phyloP scores from a whole-genome alignment of 2,113 vertebrate species.

The Leucosticte australis region DNA sequence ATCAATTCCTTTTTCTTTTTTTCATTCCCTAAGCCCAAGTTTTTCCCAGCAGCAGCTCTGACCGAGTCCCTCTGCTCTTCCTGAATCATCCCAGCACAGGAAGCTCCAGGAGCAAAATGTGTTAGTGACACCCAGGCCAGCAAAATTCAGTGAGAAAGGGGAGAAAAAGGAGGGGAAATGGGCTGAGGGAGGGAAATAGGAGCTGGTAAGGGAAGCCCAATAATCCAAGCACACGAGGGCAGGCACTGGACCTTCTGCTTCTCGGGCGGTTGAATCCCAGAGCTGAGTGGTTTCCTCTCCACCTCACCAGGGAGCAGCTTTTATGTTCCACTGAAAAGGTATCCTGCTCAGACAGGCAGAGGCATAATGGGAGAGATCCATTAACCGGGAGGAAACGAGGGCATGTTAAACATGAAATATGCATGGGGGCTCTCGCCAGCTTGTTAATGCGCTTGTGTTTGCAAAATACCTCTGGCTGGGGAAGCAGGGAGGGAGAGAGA shows the following conservation, averaged over 20 bases:
- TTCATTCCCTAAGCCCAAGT: background rate
- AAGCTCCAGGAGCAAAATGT: background rate
- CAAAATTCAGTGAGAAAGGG: background rate
- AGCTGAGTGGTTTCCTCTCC: slow-evolving; percentile 56
- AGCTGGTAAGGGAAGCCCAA: slow-evolving; percentile 1
- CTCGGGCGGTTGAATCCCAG: background rate
- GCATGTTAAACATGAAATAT: slow-evolving; percentile 72
- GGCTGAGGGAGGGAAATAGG: background rate
- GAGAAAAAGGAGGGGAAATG: background rate
- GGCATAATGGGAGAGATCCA: slow-evolving; percentile 65
- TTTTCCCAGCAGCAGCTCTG: background rate
- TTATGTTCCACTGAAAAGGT: slow-evolving; percentile 69
- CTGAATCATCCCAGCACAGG: background rate
- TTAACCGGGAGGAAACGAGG: slow-evolving; percentile 67
- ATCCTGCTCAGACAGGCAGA: slow-evolving; percentile 52
- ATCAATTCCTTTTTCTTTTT: background rate
- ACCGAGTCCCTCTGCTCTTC: background rate
- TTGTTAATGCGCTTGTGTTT: slow-evolving; percentile 73
- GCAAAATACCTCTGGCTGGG: slow-evolving; percentile 58
- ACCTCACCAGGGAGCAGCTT: slow-evolving; percentile 57
- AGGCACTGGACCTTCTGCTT: background rate
- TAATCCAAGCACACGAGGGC: background rate
- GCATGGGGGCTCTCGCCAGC: slow-evolving; percentile 58
- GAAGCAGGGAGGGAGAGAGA: background rate
- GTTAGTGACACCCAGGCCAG: background rate